A percentile compares a stretch with the other conserved stretches of the same genome.
Evolutionary conservation across 2,113 vertebrate species (phyloP).

Genomic region (Stegastes partitus): DNA sequence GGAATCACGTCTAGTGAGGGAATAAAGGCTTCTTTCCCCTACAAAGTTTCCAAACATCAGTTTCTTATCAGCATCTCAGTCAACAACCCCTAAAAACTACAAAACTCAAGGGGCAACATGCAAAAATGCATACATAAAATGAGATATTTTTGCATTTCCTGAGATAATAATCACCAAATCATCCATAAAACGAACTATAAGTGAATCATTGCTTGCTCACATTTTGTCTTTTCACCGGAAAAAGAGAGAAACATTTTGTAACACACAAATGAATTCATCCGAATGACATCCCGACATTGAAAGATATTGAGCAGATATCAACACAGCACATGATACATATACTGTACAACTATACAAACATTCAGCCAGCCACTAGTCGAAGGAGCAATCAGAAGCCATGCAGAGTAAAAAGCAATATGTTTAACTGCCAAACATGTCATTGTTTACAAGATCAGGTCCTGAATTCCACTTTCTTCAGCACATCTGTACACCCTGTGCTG

Average conservation of each 20-base stretch:
- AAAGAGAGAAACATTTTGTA: neutral
- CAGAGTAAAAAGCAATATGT: conserved; percentile 57
- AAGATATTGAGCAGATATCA: conserved; percentile 27
- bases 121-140: conserved; percentile 6
- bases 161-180: neutral
- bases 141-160: conserved; percentile 14
- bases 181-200: neutral
- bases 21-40: neutral
- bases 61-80: neutral
- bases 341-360: conserved; percentile 51
- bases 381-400: conserved; percentile 73
- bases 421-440: conserved; percentile 30
- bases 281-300: neutral
- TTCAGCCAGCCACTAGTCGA: conserved; percentile 58
- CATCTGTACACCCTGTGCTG: too few species aligned
- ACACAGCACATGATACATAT: conserved; percentile 39
- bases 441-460: conserved; percentile 28
- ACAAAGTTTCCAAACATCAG: neutral
- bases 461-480: conserved; percentile 28
- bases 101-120: neutral
- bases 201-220: neutral
- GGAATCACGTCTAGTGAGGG: neutral
- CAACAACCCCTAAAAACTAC: neutral
- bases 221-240: conserved; percentile 4
- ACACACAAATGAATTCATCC: conserved; percentile 7